Base-by-base conservation (phyloP, 1,140 invertebrate species). In the Phymorhynchus buccinoides region DNA sequence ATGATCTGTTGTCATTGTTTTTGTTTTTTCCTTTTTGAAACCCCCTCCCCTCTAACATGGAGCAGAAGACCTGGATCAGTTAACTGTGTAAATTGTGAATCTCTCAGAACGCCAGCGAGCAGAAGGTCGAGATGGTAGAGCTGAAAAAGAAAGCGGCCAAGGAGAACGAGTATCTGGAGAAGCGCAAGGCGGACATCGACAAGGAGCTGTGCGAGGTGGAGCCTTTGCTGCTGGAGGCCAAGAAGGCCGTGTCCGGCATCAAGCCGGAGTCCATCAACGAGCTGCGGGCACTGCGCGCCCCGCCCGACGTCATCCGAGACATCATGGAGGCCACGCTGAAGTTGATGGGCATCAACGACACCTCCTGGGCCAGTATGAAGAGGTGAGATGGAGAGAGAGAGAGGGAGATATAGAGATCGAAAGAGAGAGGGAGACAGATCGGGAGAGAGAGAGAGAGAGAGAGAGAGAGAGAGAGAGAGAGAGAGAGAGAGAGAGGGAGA, bases 301-400 rank as follows among this genome's bases (percentile, higher is more conserved):
- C 99, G 0, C 99, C 99, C 0, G 98, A 99, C 85, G 95, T 98
- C 0, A 99, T 99, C 56, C 94, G 98, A 39, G 98, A 99, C 91
- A 99, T 99, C 87, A 93, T 99, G 1, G 98, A 99, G 93, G 99
- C 98, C 30, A 99, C 99, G 62, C 93, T 99, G 1, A 94, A 97
- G n/a, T 94, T 99, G 14, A 99, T 99, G 98, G 99, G 98, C 16
- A 99, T 98, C 84, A 96, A 96, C 79, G 99, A 99, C 92, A 99
- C 98, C 0, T 99, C 98, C 0, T 99, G 99, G 99, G 98, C 98
- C 90, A 98, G 97, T 88, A 99, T 99, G 98, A 99, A 99, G 92
- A 97, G 94, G 94, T 95, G 85, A 85, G 48, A 3, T 22, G 27
- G 44, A 48, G 48, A 14, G 48, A 14, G 48, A 14, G 48, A 14